A percentile compares a stretch with the other conserved stretches of the same genome.
These are phyloP conservation scores for Ophion ventricosus DNA, from an alignment of 2,888 invertebrate species.

Conservation along the genomic window DNA sequence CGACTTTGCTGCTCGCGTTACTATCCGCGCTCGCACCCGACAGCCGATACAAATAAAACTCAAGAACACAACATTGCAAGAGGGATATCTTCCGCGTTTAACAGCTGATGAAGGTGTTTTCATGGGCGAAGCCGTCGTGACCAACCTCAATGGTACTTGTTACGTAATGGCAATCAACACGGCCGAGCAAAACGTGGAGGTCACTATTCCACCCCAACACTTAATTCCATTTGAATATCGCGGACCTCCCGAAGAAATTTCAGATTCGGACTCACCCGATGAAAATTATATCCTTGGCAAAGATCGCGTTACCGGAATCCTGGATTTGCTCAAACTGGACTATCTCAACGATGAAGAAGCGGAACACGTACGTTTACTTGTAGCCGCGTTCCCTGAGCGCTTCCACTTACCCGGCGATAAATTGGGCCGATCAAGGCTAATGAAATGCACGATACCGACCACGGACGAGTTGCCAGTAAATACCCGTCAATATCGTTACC, in stretches of 20 bases:
- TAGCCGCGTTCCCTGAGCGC: not conserved
- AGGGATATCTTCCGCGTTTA: not conserved
- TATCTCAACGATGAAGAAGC: not conserved
- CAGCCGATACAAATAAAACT: not conserved
- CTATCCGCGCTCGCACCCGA: not conserved
- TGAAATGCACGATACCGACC: not conserved
- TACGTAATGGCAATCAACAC: slow-evolving; percentile 1
- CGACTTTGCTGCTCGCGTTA: no score
- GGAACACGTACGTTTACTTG: not conserved
- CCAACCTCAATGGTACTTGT: not conserved
- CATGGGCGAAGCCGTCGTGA: not conserved
- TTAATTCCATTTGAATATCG: not conserved
- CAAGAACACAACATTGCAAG: not conserved
- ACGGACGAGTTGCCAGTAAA: not conserved
- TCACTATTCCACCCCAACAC: no score
- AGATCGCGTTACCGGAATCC: slow-evolving; percentile 6
- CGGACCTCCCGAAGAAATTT: slow-evolving; percentile 30
- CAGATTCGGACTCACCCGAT: slow-evolving; percentile 6
- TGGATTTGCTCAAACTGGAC: not conserved
- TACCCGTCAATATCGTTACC: not conserved
- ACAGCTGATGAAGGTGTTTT: not conserved
- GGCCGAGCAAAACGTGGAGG: not conserved
- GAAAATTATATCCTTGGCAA: not conserved
- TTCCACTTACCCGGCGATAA: not conserved
- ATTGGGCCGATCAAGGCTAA: not conserved